Evolutionary conservation across 1,140 invertebrate genomes (phyloP).

Genomic region (Paraescarpia echinospica): DNA sequence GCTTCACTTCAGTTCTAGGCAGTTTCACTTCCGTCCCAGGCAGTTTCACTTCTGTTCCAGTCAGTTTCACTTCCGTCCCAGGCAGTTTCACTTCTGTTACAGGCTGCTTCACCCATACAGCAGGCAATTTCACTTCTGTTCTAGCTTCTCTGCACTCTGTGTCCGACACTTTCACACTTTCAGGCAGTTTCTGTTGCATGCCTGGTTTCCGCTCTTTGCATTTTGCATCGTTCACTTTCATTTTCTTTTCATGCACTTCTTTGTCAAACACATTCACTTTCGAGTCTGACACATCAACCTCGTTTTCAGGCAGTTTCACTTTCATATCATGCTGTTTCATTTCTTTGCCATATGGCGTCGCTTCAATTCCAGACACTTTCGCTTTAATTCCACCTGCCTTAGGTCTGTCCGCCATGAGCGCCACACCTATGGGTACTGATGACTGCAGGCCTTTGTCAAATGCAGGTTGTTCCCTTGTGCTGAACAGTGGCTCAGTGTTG

Average conservation of each 20-base stretch:
- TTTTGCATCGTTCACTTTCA: too few relatives aligned
- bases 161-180: not conserved
- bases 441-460: not conserved
- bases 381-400: not conserved
- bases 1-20: too few relatives aligned
- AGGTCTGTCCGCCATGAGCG: not conserved
- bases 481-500: not conserved
- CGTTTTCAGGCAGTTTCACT: not conserved
- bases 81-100: not conserved
- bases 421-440: not conserved
- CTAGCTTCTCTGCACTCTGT: not conserved
- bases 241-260: not conserved
- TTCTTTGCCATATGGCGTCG: not conserved
- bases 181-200: not conserved
- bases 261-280: not conserved
- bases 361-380: not conserved
- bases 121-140: not conserved
- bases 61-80: not conserved
- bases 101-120: not conserved
- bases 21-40: too few relatives aligned
- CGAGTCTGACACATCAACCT: not conserved
- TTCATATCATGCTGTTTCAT: not conserved
- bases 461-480: not conserved
- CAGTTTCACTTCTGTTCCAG: not conserved
- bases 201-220: too few relatives aligned